Evolutionary conservation across 2,113 vertebrate genomes (phyloP).

Genomic region (Dipodomys spectabilis): DNA sequence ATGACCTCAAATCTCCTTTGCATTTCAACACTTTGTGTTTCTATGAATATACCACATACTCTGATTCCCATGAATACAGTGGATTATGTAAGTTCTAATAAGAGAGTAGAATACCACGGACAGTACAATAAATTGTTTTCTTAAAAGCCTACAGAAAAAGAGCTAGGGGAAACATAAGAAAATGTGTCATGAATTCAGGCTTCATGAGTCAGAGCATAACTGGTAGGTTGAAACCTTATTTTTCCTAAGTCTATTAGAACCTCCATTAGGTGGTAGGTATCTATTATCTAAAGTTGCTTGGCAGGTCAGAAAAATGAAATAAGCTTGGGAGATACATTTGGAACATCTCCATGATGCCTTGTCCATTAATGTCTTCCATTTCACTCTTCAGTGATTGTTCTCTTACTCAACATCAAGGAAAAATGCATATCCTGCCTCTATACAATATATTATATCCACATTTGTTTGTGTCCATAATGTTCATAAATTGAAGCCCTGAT

Average conservation of each 20-base stretch:
- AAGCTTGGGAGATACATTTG: neutral
- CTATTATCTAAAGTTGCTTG: neutral
- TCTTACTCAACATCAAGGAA: neutral
- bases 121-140: conserved; percentile 45
- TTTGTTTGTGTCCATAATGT: neutral
- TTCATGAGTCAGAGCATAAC: conserved; percentile 2
- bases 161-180: conserved; percentile 8
- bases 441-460: neutral
- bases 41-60: conserved; percentile 28
- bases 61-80: conserved; percentile 36
- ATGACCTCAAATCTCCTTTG: conserved; percentile 30
- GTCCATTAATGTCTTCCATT: neutral
- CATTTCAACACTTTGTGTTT: conserved; percentile 58
- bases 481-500: neutral
- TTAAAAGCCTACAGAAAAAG: conserved; percentile 19
- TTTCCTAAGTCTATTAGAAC: neutral
- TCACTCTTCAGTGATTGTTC: neutral
- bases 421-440: neutral
- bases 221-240: conserved; percentile 4
- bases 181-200: neutral
- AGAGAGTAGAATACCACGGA: conserved; percentile 51
- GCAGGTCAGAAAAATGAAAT: neutral
- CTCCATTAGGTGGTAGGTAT: neutral
- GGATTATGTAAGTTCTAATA: conserved; percentile 69
- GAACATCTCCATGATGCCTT: neutral